Conservation (phyloP, 2,888 invertebrate species). For the Leucania comma region DNA sequence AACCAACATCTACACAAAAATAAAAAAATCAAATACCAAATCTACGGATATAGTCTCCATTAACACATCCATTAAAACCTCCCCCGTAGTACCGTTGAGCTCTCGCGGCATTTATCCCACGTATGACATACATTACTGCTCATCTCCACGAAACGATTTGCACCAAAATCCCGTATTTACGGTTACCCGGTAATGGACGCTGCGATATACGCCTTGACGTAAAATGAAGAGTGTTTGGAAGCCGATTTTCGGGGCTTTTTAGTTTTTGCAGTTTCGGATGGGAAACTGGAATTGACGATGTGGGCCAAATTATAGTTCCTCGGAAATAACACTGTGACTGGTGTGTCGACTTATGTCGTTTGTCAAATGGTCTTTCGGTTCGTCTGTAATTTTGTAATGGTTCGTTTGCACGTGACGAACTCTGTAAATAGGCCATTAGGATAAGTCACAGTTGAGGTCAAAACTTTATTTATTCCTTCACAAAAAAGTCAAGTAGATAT, state of each 20-base stretch:
- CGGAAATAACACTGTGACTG: background rate
- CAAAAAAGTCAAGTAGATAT: background rate
- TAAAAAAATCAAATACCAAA: conserved; percentile 37
- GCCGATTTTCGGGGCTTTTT: conserved; percentile 45
- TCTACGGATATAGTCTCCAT: conserved; percentile 2
- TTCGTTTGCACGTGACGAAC: background rate
- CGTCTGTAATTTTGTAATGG: background rate
- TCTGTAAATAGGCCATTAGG: background rate
- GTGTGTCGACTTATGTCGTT: background rate
- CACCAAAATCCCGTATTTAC: conserved; percentile 54
- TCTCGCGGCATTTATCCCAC: conserved; percentile 53
- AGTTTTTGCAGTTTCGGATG: conserved; percentile 24
- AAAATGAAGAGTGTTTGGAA: conserved; percentile 52
- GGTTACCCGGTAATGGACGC: conserved; percentile 52
- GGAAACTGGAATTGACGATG: conserved; percentile 13
- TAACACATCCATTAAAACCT: conserved; percentile 51
- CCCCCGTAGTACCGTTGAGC: conserved; percentile 27
- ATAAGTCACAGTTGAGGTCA: background rate
- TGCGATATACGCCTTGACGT: conserved; percentile 27
- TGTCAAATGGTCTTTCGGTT: background rate
- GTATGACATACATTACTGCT: conserved; percentile 49
- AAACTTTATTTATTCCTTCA: background rate
- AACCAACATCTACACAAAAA: conserved; percentile 13
- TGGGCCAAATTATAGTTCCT: background rate
- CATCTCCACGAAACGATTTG: conserved; percentile 29